Percentiles rank a stretch among this genome's conserved stretches.
phyloP scores from a whole-genome alignment of 2,888 invertebrate genomes.

The Torymus texanus region DNA sequence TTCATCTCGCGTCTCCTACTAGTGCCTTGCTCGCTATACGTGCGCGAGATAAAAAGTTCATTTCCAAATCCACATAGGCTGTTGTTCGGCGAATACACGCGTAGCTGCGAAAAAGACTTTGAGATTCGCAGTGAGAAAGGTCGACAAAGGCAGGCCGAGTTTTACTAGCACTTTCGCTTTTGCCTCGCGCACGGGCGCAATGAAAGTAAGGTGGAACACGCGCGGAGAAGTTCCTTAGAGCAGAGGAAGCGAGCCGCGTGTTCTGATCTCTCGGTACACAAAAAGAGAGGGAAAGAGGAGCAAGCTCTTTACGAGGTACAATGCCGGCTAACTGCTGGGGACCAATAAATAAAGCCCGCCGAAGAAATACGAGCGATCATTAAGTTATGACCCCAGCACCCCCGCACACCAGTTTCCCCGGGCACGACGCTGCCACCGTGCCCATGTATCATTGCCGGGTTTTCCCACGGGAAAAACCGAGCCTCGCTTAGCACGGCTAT shows the following conservation, averaged over 20 bases:
- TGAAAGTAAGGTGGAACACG: constrained; percentile 15
- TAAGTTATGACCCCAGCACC: constrained; percentile 61
- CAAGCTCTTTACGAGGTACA: constrained; percentile 47
- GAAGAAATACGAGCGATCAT: constrained; percentile 63
- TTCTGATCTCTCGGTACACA: constrained; percentile 27
- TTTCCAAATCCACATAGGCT: too few species aligned
- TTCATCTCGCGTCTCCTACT: too few species aligned
- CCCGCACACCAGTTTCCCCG: constrained; percentile 56
- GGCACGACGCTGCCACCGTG: constrained; percentile 2
- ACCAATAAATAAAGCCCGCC: constrained; percentile 60
- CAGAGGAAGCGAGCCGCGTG: constrained; percentile 10
- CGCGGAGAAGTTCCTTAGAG: constrained; percentile 31
- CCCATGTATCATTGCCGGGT: constrained; percentile 60
- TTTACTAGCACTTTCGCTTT: constrained; percentile 44
- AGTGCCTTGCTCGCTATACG: not conserved
- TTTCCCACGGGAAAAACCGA: constrained; percentile 59
- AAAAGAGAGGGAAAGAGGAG: not conserved
- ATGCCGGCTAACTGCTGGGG: constrained; percentile 55
- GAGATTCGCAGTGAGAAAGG: constrained; percentile 1
- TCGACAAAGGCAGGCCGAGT: constrained; percentile 18
- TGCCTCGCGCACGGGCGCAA: not conserved
- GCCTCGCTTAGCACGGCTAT: constrained; percentile 20
- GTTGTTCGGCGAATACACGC: constrained; percentile 4
- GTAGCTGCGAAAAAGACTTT: not conserved
- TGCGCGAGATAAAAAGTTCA: constrained; percentile 7